Evolutionary conservation across 2,888 invertebrate genomes (phyloP).

Genomic region (Ophion slaviceki): DNA sequence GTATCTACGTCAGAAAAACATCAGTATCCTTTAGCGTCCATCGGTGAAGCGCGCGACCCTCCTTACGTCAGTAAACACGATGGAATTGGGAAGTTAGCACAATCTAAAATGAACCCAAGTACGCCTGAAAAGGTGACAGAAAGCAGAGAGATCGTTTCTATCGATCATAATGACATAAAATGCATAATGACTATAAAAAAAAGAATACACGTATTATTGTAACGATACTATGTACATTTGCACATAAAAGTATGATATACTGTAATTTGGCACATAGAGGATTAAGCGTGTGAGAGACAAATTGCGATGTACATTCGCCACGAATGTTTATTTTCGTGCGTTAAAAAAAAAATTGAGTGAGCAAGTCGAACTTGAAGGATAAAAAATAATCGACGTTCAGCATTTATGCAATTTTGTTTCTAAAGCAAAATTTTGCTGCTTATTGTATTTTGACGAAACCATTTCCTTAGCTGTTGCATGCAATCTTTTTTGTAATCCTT

Average conservation of each 20-base stretch:
- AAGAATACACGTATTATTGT: slow-evolving; percentile 59
- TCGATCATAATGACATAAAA: too few relatives aligned
- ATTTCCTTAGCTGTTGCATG: slow-evolving; percentile 34
- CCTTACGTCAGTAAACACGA: neutral
- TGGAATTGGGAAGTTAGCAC: slow-evolving; percentile 1
- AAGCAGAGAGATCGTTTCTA: neutral
- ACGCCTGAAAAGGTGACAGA: slow-evolving; percentile 1
- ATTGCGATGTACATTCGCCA: slow-evolving; percentile 32
- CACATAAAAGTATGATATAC: slow-evolving; percentile 64
- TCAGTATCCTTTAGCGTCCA: neutral
- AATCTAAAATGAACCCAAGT: neutral
- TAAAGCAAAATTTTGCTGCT: slow-evolving; percentile 6
- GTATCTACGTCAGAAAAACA: neutral
- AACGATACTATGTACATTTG: slow-evolving; percentile 66
- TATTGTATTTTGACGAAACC: slow-evolving; percentile 9
- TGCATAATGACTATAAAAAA: slow-evolving; percentile 30
- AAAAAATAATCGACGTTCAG: neutral
- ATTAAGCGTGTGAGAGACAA: slow-evolving; percentile 40
- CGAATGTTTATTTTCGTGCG: slow-evolving; percentile 40
- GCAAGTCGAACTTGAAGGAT: neutral
- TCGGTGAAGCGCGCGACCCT: neutral
- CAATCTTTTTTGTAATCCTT: slow-evolving; percentile 33
- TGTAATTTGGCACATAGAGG: slow-evolving; percentile 62
- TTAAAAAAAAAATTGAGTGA: neutral
- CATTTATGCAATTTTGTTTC: slow-evolving; percentile 12